Conservation (phyloP, 1,140 invertebrate species). For the Drosophila funebris region DNA sequence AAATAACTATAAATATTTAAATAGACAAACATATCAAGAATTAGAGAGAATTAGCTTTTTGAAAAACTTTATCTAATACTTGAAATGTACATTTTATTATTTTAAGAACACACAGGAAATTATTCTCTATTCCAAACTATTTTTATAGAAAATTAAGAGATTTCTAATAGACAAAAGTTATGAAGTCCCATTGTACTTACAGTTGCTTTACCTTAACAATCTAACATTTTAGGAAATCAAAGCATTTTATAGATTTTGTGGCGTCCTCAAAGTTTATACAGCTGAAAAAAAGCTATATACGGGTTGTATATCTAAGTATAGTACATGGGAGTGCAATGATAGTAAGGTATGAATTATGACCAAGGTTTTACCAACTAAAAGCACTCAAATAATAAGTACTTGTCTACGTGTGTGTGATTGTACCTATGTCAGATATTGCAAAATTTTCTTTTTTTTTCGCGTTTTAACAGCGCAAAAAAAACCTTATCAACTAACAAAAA, state of each 20-base stretch:
- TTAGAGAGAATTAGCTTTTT: too few relatives aligned
- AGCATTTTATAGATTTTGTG: neutral
- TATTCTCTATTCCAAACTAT: too few relatives aligned
- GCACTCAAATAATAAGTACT: constrained; percentile 34
- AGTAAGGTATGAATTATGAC: constrained; percentile 28
- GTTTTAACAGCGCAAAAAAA: constrained; percentile 37
- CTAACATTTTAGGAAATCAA: neutral
- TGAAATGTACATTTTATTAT: too few relatives aligned
- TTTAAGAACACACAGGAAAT: too few relatives aligned
- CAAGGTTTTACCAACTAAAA: constrained; percentile 40
- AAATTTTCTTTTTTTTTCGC: constrained; percentile 27
- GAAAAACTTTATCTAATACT: too few relatives aligned
- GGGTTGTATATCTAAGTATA: neutral
- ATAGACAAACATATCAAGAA: too few relatives aligned
- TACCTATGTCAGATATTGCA: constrained; percentile 43
- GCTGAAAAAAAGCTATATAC: neutral
- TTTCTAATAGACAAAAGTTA: too few relatives aligned
- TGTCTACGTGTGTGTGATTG: constrained; percentile 2
- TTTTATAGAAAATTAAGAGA: too few relatives aligned
- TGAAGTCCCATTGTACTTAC: too few relatives aligned
- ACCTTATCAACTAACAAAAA: constrained; percentile 42
- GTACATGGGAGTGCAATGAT: constrained; percentile 9
- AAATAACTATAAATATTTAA: too few relatives aligned
- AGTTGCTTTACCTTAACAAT: neutral
- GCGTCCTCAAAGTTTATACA: neutral